A percentile compares a stretch with the other conserved stretches of the same genome.
Evolutionary conservation across 1,140 invertebrate genomes (phyloP).

Genomic region (Metaphire vulgaris): DNA sequence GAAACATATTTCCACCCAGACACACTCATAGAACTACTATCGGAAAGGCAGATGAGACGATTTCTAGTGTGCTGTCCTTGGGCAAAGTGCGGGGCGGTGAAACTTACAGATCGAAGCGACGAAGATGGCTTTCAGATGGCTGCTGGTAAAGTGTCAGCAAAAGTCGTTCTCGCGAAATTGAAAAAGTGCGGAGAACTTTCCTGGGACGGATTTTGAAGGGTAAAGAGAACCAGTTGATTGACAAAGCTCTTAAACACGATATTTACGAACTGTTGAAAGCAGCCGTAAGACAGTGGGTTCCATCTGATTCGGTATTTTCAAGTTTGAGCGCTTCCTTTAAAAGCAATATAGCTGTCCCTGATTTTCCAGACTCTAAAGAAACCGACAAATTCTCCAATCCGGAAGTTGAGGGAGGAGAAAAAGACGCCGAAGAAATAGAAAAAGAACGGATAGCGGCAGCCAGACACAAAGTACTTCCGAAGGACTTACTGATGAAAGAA

Average conservation of each 20-base stretch:
- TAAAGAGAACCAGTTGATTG: not conserved
- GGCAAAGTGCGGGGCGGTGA: not conserved
- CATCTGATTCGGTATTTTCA: not conserved
- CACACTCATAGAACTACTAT: not conserved
- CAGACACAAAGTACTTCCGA: not conserved
- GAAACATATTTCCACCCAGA: not conserved
- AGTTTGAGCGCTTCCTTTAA: not conserved
- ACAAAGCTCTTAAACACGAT: not conserved
- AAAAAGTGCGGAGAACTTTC: no score
- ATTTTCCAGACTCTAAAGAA: no score
- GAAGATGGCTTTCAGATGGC: not conserved
- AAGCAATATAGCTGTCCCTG: no score
- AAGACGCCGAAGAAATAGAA: slow-evolving; percentile 14
- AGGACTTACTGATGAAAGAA: not conserved
- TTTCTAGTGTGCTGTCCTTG: not conserved
- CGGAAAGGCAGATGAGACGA: not conserved
- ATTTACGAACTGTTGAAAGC: not conserved
- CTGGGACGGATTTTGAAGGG: no score
- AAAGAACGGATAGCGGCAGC: slow-evolving; percentile 2
- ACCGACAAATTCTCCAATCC: no score
- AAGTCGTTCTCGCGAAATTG: not conserved
- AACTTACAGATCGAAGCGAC: not conserved
- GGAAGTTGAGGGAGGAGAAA: not conserved
- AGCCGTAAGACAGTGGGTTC: not conserved
- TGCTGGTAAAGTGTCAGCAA: not conserved